Evolutionary conservation across 1,140 invertebrate genomes (phyloP).

Genomic region (Drosophila sproati): DNA sequence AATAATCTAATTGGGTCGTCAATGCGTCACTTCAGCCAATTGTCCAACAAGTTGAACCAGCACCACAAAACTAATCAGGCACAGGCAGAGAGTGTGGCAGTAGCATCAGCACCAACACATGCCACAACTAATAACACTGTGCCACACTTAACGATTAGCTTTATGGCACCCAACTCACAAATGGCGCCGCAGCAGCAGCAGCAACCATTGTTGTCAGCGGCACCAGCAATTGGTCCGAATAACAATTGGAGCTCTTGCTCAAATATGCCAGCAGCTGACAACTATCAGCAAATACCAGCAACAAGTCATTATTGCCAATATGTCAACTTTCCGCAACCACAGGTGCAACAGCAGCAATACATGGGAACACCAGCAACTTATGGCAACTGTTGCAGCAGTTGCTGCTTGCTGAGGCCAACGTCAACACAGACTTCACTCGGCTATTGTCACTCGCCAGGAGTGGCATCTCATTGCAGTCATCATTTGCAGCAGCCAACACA

Average conservation of each 20-base stretch:
- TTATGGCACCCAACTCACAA: slow-evolving; percentile 10
- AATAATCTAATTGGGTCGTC: background rate
- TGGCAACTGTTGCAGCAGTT: slow-evolving; percentile 27
- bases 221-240: slow-evolving; percentile 20
- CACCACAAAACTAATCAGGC: background rate
- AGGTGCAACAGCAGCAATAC: slow-evolving; percentile 1
- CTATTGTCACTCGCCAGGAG: background rate
- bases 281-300: slow-evolving; percentile 17
- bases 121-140: background rate
- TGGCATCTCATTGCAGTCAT: slow-evolving; percentile 1
- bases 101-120: background rate
- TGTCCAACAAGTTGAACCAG: background rate
- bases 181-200: slow-evolving; percentile 4
- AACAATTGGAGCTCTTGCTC: slow-evolving; percentile 20
- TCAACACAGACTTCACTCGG: slow-evolving; percentile 9
- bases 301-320: background rate
- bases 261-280: slow-evolving; percentile 12
- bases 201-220: slow-evolving; percentile 9
- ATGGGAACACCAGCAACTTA: background rate
- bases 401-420: slow-evolving; percentile 13
- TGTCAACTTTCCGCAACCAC: background rate
- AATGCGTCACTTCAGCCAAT: background rate
- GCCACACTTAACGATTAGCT: slow-evolving; percentile 48
- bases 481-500: slow-evolving; percentile 16
- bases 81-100: background rate